These are phyloP conservation scores for Ictidomys tridecemlineatus DNA, from an alignment of 2,113 vertebrate genomes.

Conservation along the genomic window DNA sequence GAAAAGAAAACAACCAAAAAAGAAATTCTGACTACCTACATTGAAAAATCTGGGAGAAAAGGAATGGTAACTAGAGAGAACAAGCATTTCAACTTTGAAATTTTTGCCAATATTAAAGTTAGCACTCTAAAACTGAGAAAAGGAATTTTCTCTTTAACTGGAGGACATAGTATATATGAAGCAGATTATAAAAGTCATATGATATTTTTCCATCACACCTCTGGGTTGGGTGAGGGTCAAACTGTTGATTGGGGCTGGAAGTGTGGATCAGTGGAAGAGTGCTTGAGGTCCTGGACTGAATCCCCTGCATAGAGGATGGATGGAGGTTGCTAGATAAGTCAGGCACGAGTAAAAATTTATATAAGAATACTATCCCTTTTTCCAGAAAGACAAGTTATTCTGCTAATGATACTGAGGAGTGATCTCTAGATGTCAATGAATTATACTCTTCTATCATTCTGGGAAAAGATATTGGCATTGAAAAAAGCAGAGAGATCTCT, in stretches of 20 bases:
- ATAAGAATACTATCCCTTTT: background rate
- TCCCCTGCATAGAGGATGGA: too few species aligned
- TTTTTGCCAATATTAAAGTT: background rate
- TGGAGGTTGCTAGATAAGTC: background rate
- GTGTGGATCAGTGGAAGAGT: background rate
- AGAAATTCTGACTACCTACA: background rate
- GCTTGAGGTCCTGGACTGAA: background rate
- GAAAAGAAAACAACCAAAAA: background rate
- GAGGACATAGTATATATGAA: background rate
- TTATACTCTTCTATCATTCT: background rate
- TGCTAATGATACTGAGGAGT: background rate
- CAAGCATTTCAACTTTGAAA: conserved; percentile 3
- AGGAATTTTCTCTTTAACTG: background rate
- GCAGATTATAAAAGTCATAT: background rate
- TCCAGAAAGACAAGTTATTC: background rate
- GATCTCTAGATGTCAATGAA: background rate
- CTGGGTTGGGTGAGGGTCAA: background rate
- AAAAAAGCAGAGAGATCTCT: background rate
- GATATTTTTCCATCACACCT: background rate
- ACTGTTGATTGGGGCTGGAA: background rate
- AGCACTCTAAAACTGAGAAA: conserved; percentile 11
- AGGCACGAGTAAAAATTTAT: background rate
- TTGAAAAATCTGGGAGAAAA: background rate
- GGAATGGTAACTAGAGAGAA: background rate
- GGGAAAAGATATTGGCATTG: background rate